These are phyloP conservation scores for Thecophora atra DNA, from an alignment of 2,888 invertebrate genomes.

Conservation along the genomic window DNA sequence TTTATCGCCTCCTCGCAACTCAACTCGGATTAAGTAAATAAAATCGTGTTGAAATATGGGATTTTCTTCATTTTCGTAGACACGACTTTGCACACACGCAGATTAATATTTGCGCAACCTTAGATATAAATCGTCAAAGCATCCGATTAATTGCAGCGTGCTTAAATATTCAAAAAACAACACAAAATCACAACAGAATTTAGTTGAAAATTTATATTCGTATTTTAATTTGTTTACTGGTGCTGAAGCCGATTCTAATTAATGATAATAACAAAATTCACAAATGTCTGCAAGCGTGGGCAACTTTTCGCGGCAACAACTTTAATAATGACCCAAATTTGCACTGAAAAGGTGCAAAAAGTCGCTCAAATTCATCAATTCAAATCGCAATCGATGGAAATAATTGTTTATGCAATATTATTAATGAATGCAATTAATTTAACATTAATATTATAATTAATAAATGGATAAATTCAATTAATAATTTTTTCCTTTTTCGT, in stretches of 20 bases:
- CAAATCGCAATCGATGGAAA: no score
- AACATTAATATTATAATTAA: no score
- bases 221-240: neutral
- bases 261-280: neutral
- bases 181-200: neutral
- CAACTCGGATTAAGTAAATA: neutral
- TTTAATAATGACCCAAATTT: constrained; percentile 59
- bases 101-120: no score
- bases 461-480: no score
- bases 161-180: no score
- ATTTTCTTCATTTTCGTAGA: no score
- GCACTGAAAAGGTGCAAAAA: constrained; percentile 54
- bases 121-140: neutral
- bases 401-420: no score
- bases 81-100: no score
- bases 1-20: neutral
- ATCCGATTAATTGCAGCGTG: neutral
- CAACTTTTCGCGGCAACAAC: constrained; percentile 2
- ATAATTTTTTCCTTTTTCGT: constrained; percentile 49
- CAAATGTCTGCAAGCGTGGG: neutral
- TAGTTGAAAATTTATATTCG: constrained; percentile 11
- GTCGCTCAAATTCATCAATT: no score
- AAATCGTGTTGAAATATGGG: no score
- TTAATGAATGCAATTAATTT: no score
- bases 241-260: no score